Evolutionary conservation across 2,797 vertebrate genomes (phyloP).

Genomic region (Anas bernieri): DNA sequence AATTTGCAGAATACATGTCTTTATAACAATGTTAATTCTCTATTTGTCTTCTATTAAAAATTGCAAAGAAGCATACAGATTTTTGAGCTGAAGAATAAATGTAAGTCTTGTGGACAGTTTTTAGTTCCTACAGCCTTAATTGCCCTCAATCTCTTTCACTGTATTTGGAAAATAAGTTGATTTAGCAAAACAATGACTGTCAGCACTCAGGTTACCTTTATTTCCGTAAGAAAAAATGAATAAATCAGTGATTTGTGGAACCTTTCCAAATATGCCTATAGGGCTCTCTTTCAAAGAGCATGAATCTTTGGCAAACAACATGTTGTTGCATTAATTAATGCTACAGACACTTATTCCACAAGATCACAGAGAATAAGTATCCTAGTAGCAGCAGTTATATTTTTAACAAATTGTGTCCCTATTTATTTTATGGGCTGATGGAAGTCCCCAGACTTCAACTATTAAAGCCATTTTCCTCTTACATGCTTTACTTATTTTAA

Average conservation of each 20-base stretch:
- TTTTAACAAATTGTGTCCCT: background rate
- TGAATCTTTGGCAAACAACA: background rate
- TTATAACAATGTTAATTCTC: background rate
- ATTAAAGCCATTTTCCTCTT: background rate
- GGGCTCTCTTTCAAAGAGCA: background rate
- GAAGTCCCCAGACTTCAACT: background rate
- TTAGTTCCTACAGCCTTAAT: background rate
- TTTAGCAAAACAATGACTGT: background rate
- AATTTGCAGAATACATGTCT: fast-evolving
- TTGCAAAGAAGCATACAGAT: background rate
- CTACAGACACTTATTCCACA: background rate
- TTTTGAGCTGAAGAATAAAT: background rate
- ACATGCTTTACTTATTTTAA: background rate
- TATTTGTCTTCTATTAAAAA: background rate
- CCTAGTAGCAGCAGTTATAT: background rate
- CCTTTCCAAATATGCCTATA: background rate
- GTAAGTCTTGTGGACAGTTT: background rate
- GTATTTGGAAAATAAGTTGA: background rate
- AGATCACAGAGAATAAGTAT: background rate
- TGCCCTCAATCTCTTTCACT: background rate
- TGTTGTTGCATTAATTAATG: background rate
- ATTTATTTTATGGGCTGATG: background rate
- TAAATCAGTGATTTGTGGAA: background rate
- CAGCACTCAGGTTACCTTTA: background rate
- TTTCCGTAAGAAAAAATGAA: background rate